Conservation (phyloP, 2,113 vertebrate genomes). For the Hyperopisus bebe region DNA sequence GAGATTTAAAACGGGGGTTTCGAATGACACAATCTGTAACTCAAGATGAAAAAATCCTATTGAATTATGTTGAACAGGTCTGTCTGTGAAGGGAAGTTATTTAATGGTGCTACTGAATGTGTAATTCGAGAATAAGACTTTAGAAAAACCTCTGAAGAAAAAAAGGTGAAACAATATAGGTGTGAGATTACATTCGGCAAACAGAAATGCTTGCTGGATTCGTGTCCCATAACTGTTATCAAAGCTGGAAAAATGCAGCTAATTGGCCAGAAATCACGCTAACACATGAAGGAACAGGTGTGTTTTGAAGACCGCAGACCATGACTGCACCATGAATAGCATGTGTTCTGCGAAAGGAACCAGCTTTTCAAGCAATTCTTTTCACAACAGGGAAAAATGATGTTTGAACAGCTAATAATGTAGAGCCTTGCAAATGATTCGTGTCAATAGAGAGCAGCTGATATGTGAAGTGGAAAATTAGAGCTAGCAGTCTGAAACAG, state of each 20-base stretch:
- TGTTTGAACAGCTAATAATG: background rate
- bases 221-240: background rate
- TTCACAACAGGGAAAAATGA: background rate
- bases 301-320: background rate
- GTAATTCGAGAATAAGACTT: background rate
- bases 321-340: background rate
- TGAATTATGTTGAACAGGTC: background rate
- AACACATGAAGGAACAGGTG: background rate
- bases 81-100: background rate
- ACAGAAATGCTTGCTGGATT: background rate
- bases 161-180: background rate
- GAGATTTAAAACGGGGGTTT: background rate
- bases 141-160: background rate
- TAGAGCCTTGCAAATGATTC: background rate
- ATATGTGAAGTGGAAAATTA: conserved; percentile 1
- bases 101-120: background rate
- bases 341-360: background rate
- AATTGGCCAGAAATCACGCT: background rate
- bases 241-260: background rate
- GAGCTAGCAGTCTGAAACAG: background rate
- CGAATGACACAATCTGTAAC: background rate
- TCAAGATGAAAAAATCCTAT: background rate
- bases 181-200: background rate
- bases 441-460: background rate
- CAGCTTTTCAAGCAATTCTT: background rate